These are phyloP conservation scores for Echiichthys vipera DNA, from an alignment of 2,797 vertebrate genomes.

Conservation along the genomic window DNA sequence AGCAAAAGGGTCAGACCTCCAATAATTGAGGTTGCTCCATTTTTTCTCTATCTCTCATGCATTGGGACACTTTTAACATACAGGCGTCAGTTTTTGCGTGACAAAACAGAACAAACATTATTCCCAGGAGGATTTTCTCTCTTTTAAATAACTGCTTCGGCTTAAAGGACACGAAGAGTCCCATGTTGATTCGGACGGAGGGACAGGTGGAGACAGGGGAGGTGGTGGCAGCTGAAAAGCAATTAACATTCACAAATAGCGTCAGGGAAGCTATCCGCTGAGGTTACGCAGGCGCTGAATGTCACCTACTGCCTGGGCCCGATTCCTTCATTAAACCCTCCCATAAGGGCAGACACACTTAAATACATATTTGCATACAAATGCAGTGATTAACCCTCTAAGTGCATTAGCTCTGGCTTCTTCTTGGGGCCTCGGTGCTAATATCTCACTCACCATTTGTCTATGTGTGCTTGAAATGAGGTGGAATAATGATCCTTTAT, in stretches of 20 bases:
- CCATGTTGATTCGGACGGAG: slow-evolving; percentile 38
- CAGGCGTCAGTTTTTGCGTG: slow-evolving; percentile 14
- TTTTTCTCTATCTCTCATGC: neutral
- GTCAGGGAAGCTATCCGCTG: slow-evolving; percentile 70
- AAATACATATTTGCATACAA: slow-evolving; percentile 85
- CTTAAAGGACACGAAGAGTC: slow-evolving; percentile 49
- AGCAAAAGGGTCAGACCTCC: slow-evolving; percentile 30
- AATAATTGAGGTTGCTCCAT: slow-evolving; percentile 43
- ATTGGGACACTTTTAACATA: slow-evolving; percentile 18
- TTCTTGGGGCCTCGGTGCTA: slow-evolving; percentile 31
- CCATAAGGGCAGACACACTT: slow-evolving; percentile 78
- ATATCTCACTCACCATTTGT: slow-evolving; percentile 56
- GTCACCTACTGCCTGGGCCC: slow-evolving; percentile 74
- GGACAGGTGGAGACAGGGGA: slow-evolving; percentile 61
- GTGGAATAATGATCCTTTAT: slow-evolving; percentile 69
- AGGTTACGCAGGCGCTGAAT: slow-evolving; percentile 77
- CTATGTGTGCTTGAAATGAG: slow-evolving; percentile 62
- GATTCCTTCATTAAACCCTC: slow-evolving; percentile 76
- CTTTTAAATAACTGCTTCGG: slow-evolving; percentile 45
- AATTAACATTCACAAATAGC: slow-evolving; percentile 85
- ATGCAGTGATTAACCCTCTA: slow-evolving; percentile 81
- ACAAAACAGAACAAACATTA: slow-evolving; percentile 33
- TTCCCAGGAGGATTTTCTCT: slow-evolving; percentile 25
- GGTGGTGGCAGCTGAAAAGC: slow-evolving; percentile 66
- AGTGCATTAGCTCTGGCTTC: slow-evolving; percentile 68